phyloP scores from a whole-genome alignment of 2,797 vertebrate species.

The Thunnus albacares region DNA sequence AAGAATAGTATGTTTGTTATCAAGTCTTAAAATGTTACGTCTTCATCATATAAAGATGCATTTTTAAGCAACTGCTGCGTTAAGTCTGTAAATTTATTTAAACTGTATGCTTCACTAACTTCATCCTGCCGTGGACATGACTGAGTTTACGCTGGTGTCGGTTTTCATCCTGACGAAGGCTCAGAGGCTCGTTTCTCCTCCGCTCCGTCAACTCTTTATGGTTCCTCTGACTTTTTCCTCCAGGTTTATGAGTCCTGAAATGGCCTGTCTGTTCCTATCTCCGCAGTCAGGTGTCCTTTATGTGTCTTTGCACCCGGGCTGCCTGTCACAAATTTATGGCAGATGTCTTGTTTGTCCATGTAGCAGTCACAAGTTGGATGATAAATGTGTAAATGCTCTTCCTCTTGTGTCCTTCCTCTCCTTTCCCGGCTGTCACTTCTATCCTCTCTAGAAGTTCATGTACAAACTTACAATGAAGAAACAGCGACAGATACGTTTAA shows the following conservation, averaged over 20 bases:
- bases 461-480: not conserved
- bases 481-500: not conserved
- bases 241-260: conserved; percentile 48
- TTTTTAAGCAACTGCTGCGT: no score
- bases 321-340: conserved; percentile 41
- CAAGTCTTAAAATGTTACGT: no score
- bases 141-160: not conserved
- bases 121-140: not conserved
- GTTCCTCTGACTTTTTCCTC: not conserved
- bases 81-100: not conserved
- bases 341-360: conserved; percentile 48
- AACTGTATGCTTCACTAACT: no score
- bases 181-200: not conserved
- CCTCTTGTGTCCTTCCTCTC: not conserved
- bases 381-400: conserved; percentile 27
- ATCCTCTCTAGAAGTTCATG: not conserved
- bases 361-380: conserved; percentile 14
- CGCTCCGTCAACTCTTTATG: not conserved
- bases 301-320: conserved; percentile 19
- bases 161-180: no score
- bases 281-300: conserved; percentile 44
- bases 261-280: conserved; percentile 14
- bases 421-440: not conserved
- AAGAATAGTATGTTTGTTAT: no score
- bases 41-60: no score